phyloP scores from a whole-genome alignment of 23 tunicate species.

The Halocynthia roretzi region DNA sequence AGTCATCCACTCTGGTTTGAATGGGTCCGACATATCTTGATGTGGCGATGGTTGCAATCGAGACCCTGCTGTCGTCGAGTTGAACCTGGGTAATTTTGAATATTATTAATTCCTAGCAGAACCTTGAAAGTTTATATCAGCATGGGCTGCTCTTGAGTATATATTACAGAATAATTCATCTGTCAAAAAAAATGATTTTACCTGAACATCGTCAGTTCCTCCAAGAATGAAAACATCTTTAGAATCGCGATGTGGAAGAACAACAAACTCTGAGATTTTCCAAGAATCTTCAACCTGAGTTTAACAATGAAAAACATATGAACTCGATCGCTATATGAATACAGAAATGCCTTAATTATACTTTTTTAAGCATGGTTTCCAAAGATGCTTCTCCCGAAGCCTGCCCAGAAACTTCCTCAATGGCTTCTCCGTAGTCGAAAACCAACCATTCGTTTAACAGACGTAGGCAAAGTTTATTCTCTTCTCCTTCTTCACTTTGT shows the following conservation, averaged over 20 bases:
- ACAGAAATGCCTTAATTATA: not conserved
- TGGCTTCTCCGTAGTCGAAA: conserved; percentile 81
- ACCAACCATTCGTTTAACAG: conserved; percentile 88
- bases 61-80: conserved; percentile 96
- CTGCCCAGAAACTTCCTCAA: conserved; percentile 98
- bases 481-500: conserved; percentile 29
- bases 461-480: conserved; percentile 38
- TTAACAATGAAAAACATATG: not conserved
- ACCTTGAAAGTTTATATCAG: not conserved
- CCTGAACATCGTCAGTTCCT: conserved; percentile 97
- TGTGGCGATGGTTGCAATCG: conserved; percentile 91
- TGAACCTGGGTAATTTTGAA: conserved; percentile 45
- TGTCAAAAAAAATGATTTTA: conserved; percentile 2
- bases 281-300: conserved; percentile 94
- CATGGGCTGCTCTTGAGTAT: not conserved
- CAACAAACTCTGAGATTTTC: conserved; percentile 89
- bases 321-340: not conserved
- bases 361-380: conserved; percentile 95
- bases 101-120: no score
- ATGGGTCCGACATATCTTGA: conserved; percentile 98
- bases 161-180: not conserved
- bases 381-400: conserved; percentile 99
- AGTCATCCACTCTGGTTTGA: conserved; percentile 91
- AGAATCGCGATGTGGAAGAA: conserved; percentile 95
- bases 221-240: conserved; percentile 99